These are phyloP conservation scores for Climacteris rufus DNA, from an alignment of 2,113 vertebrate species.

Conservation along the genomic window DNA sequence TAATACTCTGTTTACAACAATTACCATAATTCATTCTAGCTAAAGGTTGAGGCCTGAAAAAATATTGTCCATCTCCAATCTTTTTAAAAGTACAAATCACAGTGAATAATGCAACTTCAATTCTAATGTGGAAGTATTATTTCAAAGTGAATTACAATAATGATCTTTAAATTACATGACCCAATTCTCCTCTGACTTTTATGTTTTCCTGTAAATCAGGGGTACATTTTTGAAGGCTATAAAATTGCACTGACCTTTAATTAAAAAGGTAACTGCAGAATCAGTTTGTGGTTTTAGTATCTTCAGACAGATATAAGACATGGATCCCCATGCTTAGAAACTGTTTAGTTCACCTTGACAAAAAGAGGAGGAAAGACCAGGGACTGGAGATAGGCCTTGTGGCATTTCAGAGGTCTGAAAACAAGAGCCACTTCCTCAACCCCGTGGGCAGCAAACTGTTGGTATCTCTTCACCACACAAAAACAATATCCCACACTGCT, in stretches of 20 bases:
- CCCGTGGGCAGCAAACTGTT: background rate
- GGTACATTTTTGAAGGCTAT: background rate
- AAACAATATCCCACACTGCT: background rate
- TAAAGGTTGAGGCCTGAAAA: constrained; percentile 26
- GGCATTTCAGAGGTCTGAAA: background rate
- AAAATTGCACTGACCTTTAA: constrained; percentile 27
- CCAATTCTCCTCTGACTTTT: constrained; percentile 20
- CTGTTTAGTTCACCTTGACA: background rate
- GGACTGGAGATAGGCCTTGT: background rate
- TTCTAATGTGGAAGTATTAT: background rate
- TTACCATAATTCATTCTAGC: constrained; percentile 47
- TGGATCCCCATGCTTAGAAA: background rate
- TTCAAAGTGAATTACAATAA: constrained; percentile 32
- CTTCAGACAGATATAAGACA: background rate
- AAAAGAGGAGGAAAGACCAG: background rate
- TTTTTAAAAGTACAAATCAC: constrained; percentile 1
- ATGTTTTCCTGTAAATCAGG: constrained; percentile 37
- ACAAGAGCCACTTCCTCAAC: background rate
- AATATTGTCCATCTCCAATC: background rate
- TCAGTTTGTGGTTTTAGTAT: background rate
- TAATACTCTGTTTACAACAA: constrained; percentile 32
- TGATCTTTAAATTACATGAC: constrained; percentile 24
- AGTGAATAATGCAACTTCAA: background rate
- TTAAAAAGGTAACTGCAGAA: constrained; percentile 15
- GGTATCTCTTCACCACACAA: background rate